Conservation (phyloP, 2,888 invertebrate genomes). For the Chironomus riparius region DNA sequence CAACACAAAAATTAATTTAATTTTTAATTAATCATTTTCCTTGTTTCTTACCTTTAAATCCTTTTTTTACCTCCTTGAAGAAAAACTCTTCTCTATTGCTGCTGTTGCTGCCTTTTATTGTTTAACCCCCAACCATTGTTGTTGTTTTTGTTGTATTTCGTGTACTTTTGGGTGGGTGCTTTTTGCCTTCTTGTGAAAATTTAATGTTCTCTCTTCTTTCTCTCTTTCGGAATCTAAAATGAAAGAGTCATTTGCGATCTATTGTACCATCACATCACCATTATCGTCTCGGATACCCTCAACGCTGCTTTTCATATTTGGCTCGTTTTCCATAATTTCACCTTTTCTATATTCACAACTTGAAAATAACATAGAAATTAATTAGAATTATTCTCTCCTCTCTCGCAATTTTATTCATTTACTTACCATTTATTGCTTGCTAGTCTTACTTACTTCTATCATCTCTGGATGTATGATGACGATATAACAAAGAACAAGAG, state of each 20-base stretch:
- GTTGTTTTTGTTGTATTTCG: neutral
- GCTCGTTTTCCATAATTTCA: constrained; percentile 3
- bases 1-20: constrained; percentile 25
- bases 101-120: neutral
- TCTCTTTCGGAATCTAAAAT: too few species aligned
- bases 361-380: constrained; percentile 27
- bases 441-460: neutral
- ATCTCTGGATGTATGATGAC: too few species aligned
- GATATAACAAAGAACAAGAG: too few species aligned
- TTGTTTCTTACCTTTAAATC: constrained; percentile 24
- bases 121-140: neutral
- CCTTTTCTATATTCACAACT: constrained; percentile 17
- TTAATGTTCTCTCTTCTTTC: too few species aligned
- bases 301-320: neutral
- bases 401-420: neutral
- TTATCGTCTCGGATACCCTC: constrained; percentile 7
- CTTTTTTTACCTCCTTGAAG: constrained; percentile 1
- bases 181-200: neutral
- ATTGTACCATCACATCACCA: neutral
- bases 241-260: too few species aligned
- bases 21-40: constrained; percentile 27
- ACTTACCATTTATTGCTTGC: neutral
- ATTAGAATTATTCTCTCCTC: constrained; percentile 22
- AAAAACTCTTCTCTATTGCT: neutral
- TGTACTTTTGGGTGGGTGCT: neutral